Base-by-base conservation (phyloP, 2,888 invertebrate genomes). In the Ormyrus pomaceus region DNA sequence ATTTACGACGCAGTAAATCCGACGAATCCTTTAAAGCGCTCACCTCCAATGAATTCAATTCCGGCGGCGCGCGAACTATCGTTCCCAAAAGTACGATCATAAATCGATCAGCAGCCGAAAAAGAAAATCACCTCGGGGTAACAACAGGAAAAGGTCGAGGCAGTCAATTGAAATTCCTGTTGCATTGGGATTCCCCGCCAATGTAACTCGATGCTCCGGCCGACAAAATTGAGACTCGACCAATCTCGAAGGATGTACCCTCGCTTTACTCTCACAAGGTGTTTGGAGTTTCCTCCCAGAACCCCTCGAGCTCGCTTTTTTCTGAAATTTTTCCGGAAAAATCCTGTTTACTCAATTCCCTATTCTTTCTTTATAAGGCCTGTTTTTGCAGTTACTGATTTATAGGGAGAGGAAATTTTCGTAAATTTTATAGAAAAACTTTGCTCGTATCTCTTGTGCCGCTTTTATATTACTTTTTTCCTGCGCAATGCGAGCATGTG, bases 131-230 rank as follows among this genome's bases (percentile, higher is more conserved):
- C 56, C 64, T 69, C 58, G 48, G 56, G 48, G 13, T 34, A 34
- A 34, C 34, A 34, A 34, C 34, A 4, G 34, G 34, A 34, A n/a
- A 6, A 19, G 8, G 59, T 19, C 6, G 6, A 7, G 3, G 13
- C 19, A 56, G 62, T 69, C 69, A 19, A 69, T 76, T 76, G 55
- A 76, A 76, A 76, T 76, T 68, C 76, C 48, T 48, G 46, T 45
- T 69, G 61, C 76, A 56, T 61, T 19, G 34, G 58, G 45, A 58
- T 53, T 55, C 48, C 34, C 5, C 6, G 56, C 11, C 45, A 34
- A 10, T 9, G 55, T 55, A 75, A 75, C 74, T 75, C 58, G 58
- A 75, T 75, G 48, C 66, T 55, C 66, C 59, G 59, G 58, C 51
- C 58, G 34, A 51, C 45, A 45, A 75, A 75, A 68, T 75, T 75